Evolutionary conservation across 2,797 vertebrate genomes (phyloP).

Genomic region (Mallotus villosus): DNA sequence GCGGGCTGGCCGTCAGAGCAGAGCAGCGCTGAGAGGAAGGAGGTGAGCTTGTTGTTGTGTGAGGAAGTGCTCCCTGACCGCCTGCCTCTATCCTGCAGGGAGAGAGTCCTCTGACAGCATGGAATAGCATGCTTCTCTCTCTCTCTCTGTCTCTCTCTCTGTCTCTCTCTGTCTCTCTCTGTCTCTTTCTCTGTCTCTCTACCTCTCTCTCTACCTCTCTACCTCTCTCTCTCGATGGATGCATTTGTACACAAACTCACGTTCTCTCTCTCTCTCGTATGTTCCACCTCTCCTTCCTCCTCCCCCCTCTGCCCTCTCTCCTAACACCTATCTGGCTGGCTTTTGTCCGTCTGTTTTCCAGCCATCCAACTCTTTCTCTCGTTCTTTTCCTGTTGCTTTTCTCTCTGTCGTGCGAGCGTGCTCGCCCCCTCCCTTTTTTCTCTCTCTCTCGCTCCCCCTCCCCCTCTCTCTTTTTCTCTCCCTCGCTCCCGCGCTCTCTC

Average conservation of each 20-base stretch:
- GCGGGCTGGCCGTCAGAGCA: constrained; percentile 38
- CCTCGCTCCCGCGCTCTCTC: constrained; percentile 65
- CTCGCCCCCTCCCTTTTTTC: constrained; percentile 3
- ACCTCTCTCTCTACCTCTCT: neutral
- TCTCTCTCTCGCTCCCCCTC: constrained; percentile 50
- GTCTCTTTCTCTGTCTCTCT: neutral
- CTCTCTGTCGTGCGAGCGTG: constrained; percentile 25
- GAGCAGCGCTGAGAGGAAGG: constrained; percentile 41
- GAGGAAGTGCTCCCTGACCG: neutral
- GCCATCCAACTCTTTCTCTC: neutral
- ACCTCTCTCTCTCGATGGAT: neutral
- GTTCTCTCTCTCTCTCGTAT: neutral
- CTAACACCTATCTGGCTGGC: neutral
- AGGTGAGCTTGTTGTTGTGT: constrained; percentile 39
- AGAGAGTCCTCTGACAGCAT: neutral
- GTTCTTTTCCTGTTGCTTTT: constrained; percentile 54
- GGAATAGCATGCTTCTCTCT: neutral
- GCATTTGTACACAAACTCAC: constrained; percentile 11
- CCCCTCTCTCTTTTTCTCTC: constrained; percentile 55
- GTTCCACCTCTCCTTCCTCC: neutral
- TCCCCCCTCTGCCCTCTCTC: neutral
- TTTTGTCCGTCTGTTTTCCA: neutral
- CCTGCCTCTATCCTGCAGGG: constrained; percentile 21
- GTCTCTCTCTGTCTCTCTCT: constrained; percentile 2
- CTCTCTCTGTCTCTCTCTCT: neutral